phyloP scores from a whole-genome alignment of 2,888 invertebrate genomes.

The Drosophila cognata region DNA sequence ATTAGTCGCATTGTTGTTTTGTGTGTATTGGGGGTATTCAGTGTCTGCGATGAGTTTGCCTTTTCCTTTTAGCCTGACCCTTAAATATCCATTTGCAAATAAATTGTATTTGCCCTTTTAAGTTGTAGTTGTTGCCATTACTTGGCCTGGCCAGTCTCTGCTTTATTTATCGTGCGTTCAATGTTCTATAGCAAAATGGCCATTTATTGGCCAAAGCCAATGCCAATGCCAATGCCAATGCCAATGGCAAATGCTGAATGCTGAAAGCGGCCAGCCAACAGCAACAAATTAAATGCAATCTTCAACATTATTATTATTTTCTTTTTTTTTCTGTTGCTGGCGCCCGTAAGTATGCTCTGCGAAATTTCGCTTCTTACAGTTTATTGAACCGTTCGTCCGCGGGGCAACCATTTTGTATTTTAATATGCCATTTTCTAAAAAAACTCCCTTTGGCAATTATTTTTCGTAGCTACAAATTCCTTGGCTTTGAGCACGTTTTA shows the following conservation, averaged over 20 bases:
- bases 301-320: slow-evolving; percentile 26
- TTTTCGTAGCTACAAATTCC: slow-evolving; percentile 42
- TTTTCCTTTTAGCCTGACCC: slow-evolving; percentile 63
- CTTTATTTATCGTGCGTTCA: slow-evolving; percentile 68
- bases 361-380: slow-evolving; percentile 52
- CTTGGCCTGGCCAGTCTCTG: slow-evolving; percentile 40
- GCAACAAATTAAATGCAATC: slow-evolving; percentile 64
- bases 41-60: slow-evolving; percentile 17
- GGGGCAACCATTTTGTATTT: slow-evolving; percentile 37
- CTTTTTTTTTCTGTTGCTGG: background rate
- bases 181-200: slow-evolving; percentile 74
- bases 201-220: slow-evolving; percentile 67
- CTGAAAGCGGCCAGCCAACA: slow-evolving; percentile 25
- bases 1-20: slow-evolving; percentile 48
- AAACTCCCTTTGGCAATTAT: slow-evolving; percentile 59
- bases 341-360: slow-evolving; percentile 65
- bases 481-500: slow-evolving; percentile 15
- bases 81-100: slow-evolving; percentile 81
- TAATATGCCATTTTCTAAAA: slow-evolving; percentile 13
- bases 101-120: slow-evolving; percentile 70
- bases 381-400: slow-evolving; percentile 65
- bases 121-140: slow-evolving; percentile 33
- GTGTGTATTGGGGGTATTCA: slow-evolving; percentile 10
- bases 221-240: slow-evolving; percentile 21
- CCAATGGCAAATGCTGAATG: slow-evolving; percentile 35